Evolutionary conservation across 2,797 vertebrate genomes (phyloP).

Genomic region (Neostethus bicornis): DNA sequence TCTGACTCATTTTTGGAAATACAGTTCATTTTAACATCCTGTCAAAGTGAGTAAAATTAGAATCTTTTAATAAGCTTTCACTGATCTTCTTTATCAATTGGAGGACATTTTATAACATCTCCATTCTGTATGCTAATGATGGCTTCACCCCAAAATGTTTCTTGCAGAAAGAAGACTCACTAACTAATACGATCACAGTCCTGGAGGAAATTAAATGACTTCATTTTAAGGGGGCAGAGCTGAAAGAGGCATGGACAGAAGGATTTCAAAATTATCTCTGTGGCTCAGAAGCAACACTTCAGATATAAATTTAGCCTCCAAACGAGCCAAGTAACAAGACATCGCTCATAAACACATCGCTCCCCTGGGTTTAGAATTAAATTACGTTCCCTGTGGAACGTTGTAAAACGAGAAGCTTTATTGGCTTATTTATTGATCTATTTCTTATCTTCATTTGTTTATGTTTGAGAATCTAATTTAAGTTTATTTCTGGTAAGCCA

Average conservation of each 20-base stretch:
- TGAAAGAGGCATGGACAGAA: slow-evolving; percentile 55
- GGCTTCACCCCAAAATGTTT: slow-evolving; percentile 41
- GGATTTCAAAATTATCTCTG: slow-evolving; percentile 62
- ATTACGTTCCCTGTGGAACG: not conserved
- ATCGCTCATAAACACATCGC: slow-evolving; percentile 47
- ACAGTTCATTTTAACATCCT: too few species aligned
- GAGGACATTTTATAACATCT: slow-evolving; percentile 30
- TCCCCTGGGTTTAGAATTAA: slow-evolving; percentile 50
- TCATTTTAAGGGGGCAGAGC: slow-evolving; percentile 61
- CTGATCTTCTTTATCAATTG: not conserved
- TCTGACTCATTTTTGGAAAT: too few species aligned
- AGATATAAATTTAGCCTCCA: slow-evolving; percentile 59
- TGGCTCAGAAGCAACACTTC: slow-evolving; percentile 64
- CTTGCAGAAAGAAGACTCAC: slow-evolving; percentile 48
- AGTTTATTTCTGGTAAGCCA: slow-evolving; percentile 2
- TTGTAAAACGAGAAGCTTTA: not conserved
- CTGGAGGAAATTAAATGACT: slow-evolving; percentile 44
- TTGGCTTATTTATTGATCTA: not conserved
- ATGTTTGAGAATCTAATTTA: not conserved
- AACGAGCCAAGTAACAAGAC: slow-evolving; percentile 33
- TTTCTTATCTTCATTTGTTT: slow-evolving; percentile 1
- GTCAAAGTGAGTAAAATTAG: not conserved
- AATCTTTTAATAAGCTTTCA: not conserved
- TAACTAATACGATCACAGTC: slow-evolving; percentile 63
- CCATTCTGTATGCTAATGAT: slow-evolving; percentile 41